These are phyloP conservation scores for Meandrina meandrites DNA, from an alignment of 92 coral and sea anemone species.

Conservation along the genomic window DNA sequence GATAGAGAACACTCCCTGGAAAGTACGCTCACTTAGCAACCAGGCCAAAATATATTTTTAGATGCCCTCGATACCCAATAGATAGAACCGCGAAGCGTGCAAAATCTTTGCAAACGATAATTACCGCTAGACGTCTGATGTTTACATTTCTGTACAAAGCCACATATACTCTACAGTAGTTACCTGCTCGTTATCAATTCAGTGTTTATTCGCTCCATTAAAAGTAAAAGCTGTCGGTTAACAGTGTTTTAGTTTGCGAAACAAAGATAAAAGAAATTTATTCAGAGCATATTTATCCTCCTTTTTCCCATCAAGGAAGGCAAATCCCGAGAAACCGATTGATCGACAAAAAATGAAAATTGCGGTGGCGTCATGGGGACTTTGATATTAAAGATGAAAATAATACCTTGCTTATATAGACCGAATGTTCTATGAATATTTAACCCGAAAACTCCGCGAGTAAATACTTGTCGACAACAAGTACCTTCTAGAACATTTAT, in stretches of 20 bases:
- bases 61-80: not conserved
- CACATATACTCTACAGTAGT: not conserved
- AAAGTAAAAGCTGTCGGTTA: not conserved
- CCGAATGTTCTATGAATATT: slow-evolving; percentile 11
- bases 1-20: slow-evolving; percentile 8
- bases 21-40: slow-evolving; percentile 13
- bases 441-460: not conserved
- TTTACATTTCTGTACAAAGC: not conserved
- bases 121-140: too few species aligned
- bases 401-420: not conserved
- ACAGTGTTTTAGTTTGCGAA: not conserved
- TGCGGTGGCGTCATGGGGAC: not conserved
- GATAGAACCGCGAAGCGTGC: not conserved
- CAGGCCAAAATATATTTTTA: not conserved
- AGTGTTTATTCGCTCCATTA: not conserved
- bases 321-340: slow-evolving; percentile 1
- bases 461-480: slow-evolving; percentile 2
- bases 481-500: not conserved
- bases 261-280: not conserved
- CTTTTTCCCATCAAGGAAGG: not conserved
- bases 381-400: not conserved
- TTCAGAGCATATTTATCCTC: not conserved
- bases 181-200: not conserved
- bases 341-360: not conserved
- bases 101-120: not conserved